Evolutionary conservation across 2,113 vertebrate species (phyloP).

Genomic region (Cyphomyrus discorhynchus): DNA sequence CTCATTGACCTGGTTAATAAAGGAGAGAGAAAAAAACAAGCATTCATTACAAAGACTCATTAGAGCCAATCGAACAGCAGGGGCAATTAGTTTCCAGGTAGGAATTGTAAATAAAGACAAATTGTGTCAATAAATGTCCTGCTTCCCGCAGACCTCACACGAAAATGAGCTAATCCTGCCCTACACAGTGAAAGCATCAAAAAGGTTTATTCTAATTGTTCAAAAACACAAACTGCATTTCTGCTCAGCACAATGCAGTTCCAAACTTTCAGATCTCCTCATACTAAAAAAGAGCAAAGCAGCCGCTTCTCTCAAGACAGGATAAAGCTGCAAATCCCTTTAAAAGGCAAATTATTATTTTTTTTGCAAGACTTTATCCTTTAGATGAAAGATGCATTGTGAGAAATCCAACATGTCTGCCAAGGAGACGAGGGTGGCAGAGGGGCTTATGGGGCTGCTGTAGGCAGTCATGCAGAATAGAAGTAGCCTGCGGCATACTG

Average conservation of each 20-base stretch:
- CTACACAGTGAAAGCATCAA: neutral
- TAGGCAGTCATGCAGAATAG: neutral
- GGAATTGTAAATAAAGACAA: constrained; percentile 1
- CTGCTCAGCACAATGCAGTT: neutral
- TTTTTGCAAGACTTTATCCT: neutral
- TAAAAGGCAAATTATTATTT: neutral
- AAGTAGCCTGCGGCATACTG: neutral
- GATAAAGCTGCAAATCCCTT: neutral
- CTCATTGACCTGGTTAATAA: constrained; percentile 73
- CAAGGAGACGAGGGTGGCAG: neutral
- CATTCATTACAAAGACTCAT: neutral
- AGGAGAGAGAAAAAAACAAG: neutral
- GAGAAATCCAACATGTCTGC: neutral
- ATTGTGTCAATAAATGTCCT: neutral
- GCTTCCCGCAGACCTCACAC: neutral
- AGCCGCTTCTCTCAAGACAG: neutral
- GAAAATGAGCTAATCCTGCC: neutral
- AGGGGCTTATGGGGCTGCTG: neutral
- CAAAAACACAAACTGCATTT: neutral
- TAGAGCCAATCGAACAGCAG: neutral
- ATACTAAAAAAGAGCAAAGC: neutral
- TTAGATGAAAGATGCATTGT: neutral
- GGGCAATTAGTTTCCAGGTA: neutral
- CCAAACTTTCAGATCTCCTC: neutral
- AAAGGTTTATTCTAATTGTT: neutral